Evolutionary conservation across 2,888 invertebrate genomes (phyloP), one percentile per base, ranked within the genome.

Genomic region (Eucera pruinosa): DNA sequence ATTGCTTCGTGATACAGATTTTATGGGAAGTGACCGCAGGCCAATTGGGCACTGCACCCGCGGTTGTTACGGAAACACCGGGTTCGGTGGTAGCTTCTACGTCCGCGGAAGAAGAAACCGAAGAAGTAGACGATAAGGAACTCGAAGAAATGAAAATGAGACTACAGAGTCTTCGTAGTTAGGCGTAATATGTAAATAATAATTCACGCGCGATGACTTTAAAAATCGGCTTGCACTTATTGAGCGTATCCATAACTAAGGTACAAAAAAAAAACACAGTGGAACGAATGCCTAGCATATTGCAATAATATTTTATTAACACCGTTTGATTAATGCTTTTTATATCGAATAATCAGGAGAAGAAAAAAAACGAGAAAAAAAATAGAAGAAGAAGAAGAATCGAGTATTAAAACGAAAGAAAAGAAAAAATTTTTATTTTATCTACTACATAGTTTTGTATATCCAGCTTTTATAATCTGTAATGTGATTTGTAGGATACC

Each of bases 81-180:
- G 93, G 93, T 0, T 94, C 94, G 0, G 94, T 94, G 0, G 67
- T 55, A 45, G 94, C 94, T 0, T 94, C 94, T 23, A 94, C 94
- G 0, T 93, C 94, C 23, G 94, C 94, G 78, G 95, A 95, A 64
- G 95, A 95, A 60, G 94, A 94, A 80, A 95, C 95, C 57, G 93
- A 93, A 1, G 94, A 93, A 61, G 94, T 94, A 36, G 95, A 95
- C 60, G 96, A 96, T 55, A 96, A 95, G 74, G 98, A 97, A 82
- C 93, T 98, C n/a, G 96, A 97, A 86, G 97, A 97, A 89, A 98
- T 98, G 98, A 97, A 97, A 92, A 96, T 95, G 72, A 93, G 98
- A 82, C 94, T 98, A 71, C 96, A 98, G 86, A 97, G 98, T 41
- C 93, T 98, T 64, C 94, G 97, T 82, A 98, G 98, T 88, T 98